Percentiles rank a stretch among this genome's conserved stretches.
Evolutionary conservation across 2,113 vertebrate species (phyloP).

Genomic region (Micromys minutus): DNA sequence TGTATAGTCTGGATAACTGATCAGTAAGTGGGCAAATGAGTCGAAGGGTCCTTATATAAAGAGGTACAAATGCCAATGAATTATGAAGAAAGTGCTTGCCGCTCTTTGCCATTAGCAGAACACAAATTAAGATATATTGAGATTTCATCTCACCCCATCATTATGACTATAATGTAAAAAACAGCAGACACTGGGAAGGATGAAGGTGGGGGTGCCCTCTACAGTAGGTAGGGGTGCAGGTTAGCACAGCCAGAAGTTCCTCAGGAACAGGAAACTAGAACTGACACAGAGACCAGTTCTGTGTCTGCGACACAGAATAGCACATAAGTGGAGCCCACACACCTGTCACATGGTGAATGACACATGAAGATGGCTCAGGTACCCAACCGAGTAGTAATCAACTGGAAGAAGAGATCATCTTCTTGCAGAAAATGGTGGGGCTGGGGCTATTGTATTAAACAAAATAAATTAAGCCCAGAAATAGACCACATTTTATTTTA

Average conservation of each 20-base stretch:
- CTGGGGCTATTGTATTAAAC: background rate
- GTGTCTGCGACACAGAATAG: background rate
- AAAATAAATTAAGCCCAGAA: background rate
- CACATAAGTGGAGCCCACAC: no score
- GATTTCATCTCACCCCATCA: background rate
- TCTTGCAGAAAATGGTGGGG: background rate
- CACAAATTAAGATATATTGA: background rate
- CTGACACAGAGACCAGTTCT: background rate
- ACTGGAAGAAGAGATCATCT: background rate
- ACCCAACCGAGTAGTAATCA: background rate
- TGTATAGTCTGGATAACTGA: background rate
- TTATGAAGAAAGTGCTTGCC: background rate
- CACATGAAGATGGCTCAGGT: background rate
- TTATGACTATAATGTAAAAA: background rate
- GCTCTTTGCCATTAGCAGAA: background rate
- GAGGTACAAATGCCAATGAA: background rate
- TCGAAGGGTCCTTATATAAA: background rate
- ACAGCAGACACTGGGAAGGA: background rate
- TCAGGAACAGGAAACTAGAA: background rate
- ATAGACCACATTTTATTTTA: background rate
- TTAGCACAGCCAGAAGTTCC: background rate
- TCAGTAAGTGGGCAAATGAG: background rate
- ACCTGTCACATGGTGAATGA: background rate
- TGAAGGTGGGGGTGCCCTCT: no score
- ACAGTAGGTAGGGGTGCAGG: background rate